Base-by-base conservation (phyloP, 2,888 invertebrate species). In the Epinotia ramella region DNA sequence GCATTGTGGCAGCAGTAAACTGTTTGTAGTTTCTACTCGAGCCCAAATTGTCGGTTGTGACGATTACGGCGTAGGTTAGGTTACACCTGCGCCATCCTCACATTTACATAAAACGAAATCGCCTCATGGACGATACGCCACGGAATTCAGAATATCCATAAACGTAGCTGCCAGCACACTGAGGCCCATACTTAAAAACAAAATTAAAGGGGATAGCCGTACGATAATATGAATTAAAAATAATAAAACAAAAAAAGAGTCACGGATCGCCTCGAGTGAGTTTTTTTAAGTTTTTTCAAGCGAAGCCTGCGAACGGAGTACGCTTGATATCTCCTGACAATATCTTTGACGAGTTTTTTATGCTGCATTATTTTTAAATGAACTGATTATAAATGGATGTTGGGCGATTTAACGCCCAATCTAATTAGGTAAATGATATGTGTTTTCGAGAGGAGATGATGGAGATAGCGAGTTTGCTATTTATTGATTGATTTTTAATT, bases 191-290 rank as follows among this genome's bases (percentile, higher is more conserved):
- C 93, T 94, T 94, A 94, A 94, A 94, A 93, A 93, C 94, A 92
- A 94, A 94, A 94, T 94, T 94, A 94, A 94, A 94, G 94, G 92
- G 94, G 93, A 93, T 93, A 93, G 93, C 93, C 91, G 88, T 91
- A 92, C 93, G 92, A 94, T 94, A 94, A 94, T 94, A 94, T 94
- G 94, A 94, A 94, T 94, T 93, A 94, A 94, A 94, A 94, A 94
- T 93, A 93, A 93, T 93, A 93, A 93, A 93, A 91, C 89, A 92
- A 93, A 93, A 94, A 93, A 92, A 93, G 87, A 94, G 93, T 93
- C 94, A 94, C 93, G 94, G 94, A 93, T 93, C 94, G 94, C 94
- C 93, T 88, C 92, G 92, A 92, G 94, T 88, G 81, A 82, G 89
- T 91, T 93, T 92, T 93, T 87, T 91, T 91, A 85, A 84, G 83